Evolutionary conservation across 2,797 vertebrate genomes (phyloP).

Genomic region (Myotis vivesi): DNA sequence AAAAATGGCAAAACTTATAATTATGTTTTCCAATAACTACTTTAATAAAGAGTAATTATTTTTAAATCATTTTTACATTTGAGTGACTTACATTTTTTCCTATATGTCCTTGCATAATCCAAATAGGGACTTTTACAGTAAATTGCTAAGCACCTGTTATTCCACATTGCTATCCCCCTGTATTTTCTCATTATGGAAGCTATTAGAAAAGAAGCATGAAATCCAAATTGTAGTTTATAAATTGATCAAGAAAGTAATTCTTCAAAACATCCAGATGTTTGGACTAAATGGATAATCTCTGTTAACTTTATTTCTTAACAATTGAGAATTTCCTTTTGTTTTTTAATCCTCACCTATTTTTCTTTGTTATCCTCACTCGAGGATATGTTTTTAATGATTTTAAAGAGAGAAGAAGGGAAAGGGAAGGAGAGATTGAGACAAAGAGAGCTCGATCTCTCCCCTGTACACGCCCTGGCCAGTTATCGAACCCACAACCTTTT

Average conservation of each 20-base stretch:
- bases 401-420: neutral
- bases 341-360: neutral
- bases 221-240: constrained; percentile 31
- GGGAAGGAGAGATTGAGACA: neutral
- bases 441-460: no score
- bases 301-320: neutral
- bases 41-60: neutral
- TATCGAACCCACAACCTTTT: neutral
- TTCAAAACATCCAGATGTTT: constrained; percentile 14
- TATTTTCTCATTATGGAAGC: constrained; percentile 37
- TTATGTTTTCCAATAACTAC: constrained; percentile 11
- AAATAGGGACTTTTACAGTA: constrained; percentile 34
- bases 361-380: neutral
- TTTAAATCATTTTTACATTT: constrained; percentile 28
- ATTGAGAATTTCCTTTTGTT: neutral
- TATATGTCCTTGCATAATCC: neutral
- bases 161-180: constrained; percentile 29
- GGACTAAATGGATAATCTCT: neutral
- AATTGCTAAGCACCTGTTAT: constrained; percentile 17
- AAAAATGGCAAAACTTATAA: neutral
- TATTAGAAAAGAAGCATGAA: constrained; percentile 65
- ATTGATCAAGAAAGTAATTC: constrained; percentile 39
- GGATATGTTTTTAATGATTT: neutral
- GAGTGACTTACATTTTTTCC: constrained; percentile 33
- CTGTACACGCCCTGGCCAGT: neutral